A percentile compares a stretch with the other conserved stretches of the same genome.
Conservation (phyloP, 2,113 vertebrate species). For the Pygoscelis adeliae region DNA sequence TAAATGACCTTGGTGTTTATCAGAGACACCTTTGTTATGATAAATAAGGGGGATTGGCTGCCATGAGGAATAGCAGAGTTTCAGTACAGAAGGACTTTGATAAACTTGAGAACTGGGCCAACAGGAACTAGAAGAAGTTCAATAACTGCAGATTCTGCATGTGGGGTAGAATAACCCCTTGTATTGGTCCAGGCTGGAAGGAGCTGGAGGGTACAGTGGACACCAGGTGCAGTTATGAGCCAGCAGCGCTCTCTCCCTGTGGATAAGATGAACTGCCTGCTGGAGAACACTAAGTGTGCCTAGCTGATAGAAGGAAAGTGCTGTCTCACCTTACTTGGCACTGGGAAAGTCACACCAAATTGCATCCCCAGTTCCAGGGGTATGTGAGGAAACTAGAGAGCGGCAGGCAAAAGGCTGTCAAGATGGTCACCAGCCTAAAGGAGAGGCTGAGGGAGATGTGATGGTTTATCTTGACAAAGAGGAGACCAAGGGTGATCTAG, state of each 20-base stretch:
- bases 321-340: not conserved
- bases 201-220: not conserved
- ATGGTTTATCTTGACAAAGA: not conserved
- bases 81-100: not conserved
- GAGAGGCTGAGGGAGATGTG: not conserved
- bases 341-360: not conserved
- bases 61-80: not conserved
- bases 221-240: not conserved
- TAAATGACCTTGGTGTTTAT: not conserved
- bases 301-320: not conserved
- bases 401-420: rapidly evolving
- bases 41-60: not conserved
- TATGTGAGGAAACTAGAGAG: not conserved
- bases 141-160: not conserved
- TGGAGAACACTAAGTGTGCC: not conserved
- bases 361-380: not conserved
- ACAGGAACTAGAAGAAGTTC: not conserved
- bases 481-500: not conserved
- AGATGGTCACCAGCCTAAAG: not conserved
- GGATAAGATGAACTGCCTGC: not conserved
- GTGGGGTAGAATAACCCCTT: not conserved
- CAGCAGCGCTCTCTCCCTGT: not conserved
- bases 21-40: not conserved
- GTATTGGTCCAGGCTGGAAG: not conserved
- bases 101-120: not conserved